Conservation (phyloP, 1,140 invertebrate genomes). For the Ericerus pela region DNA sequence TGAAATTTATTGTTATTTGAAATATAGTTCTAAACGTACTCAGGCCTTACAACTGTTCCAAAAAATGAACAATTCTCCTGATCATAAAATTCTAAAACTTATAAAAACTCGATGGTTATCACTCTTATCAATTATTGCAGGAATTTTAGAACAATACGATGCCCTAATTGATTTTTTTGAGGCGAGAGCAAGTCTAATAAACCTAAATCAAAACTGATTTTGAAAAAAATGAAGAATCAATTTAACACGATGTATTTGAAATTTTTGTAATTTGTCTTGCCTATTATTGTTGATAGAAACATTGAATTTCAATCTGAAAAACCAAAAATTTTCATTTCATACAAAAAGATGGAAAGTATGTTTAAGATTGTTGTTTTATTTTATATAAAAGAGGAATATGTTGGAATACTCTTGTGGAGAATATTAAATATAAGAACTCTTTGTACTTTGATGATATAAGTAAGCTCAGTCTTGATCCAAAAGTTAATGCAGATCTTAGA, state of each 20-base stretch:
- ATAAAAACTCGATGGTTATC: constrained; percentile 1
- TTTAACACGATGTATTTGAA: neutral
- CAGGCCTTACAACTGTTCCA: neutral
- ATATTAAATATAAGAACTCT: neutral
- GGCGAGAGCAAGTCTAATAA: neutral
- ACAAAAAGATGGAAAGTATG: neutral
- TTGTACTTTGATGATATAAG: neutral
- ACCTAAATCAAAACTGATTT: neutral
- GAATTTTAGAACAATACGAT: neutral
- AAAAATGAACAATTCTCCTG: neutral
- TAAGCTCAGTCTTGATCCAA: neutral
- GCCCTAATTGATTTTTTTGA: neutral
- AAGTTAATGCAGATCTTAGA: neutral
- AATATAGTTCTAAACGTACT: constrained; percentile 9
- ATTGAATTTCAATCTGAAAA: neutral
- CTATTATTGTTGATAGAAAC: neutral
- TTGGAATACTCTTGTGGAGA: neutral
- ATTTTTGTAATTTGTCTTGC: neutral
- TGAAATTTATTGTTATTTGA: constrained; percentile 18
- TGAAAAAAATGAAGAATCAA: neutral
- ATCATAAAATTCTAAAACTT: constrained; percentile 5
- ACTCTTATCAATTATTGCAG: neutral
- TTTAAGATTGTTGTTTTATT: neutral
- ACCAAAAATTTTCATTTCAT: neutral
- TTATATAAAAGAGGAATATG: neutral